A percentile compares a stretch with the other conserved stretches of the same genome.
These are phyloP conservation scores for Embidobia sp. DNA, from an alignment of 2,888 invertebrate species.

Conservation along the genomic window DNA sequence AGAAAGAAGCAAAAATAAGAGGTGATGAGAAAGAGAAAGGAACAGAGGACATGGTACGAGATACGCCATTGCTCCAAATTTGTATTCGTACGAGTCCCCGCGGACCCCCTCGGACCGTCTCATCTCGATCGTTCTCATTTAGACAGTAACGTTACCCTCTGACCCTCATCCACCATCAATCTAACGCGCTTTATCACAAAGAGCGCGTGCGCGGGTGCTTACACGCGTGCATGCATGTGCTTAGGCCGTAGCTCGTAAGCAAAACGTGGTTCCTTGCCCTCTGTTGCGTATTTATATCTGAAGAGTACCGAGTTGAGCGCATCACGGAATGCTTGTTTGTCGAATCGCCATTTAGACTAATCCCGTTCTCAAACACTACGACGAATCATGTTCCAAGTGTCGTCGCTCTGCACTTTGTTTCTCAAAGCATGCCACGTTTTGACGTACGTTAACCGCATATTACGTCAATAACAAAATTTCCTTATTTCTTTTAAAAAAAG, in stretches of 20 bases:
- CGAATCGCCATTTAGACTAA: constrained; percentile 66
- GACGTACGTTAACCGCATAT: constrained; percentile 22
- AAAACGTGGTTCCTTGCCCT: constrained; percentile 77
- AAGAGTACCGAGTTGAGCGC: constrained; percentile 68
- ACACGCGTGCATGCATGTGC: constrained; percentile 61
- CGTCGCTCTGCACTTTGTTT: constrained; percentile 50
- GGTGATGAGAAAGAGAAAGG: not conserved
- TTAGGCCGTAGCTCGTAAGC: constrained; percentile 62
- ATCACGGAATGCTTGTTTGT: constrained; percentile 66
- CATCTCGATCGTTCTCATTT: constrained; percentile 51
- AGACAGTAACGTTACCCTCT: constrained; percentile 67
- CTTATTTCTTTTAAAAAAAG: too few species aligned
- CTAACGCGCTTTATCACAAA: constrained; percentile 57
- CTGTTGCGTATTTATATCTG: constrained; percentile 79
- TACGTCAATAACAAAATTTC: constrained; percentile 16
- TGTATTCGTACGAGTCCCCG: constrained; percentile 57
- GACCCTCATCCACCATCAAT: constrained; percentile 59
- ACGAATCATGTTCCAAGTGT: constrained; percentile 60
- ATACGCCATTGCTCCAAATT: constrained; percentile 45
- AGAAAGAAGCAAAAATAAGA: too few species aligned
- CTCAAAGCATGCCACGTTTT: constrained; percentile 30
- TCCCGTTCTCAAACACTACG: constrained; percentile 53
- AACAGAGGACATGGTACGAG: not conserved
- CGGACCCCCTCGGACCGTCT: constrained; percentile 69
- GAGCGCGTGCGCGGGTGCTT: constrained; percentile 68